Conservation (phyloP, 2,888 invertebrate species). For the Exocentrus adspersus region DNA sequence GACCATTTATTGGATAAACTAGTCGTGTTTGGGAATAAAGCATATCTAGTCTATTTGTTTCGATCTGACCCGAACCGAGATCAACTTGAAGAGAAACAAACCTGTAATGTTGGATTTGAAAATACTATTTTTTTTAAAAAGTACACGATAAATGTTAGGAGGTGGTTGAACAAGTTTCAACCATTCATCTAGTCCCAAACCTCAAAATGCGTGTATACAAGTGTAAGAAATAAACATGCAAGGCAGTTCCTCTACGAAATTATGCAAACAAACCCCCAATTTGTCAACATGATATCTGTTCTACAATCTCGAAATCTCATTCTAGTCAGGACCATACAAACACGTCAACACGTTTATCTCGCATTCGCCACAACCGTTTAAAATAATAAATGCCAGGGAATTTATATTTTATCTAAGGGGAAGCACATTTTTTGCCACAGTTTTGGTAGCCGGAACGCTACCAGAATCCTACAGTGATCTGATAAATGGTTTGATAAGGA, state of each 20-base stretch:
- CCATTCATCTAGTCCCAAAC: no score
- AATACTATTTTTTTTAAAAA: no score
- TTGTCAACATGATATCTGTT: slow-evolving; percentile 22
- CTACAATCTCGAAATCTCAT: slow-evolving; percentile 16
- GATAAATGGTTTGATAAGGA: not conserved
- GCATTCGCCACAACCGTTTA: not conserved
- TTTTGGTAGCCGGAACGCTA: not conserved
- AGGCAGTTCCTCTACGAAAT: not conserved
- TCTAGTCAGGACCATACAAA: slow-evolving; percentile 5
- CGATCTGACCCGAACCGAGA: no score
- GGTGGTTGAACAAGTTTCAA: no score
- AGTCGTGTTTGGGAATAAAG: no score
- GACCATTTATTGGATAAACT: no score
- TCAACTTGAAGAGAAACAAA: no score
- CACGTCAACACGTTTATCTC: not conserved
- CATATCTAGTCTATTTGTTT: no score
- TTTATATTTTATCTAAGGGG: not conserved
- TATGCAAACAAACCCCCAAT: slow-evolving; percentile 14
- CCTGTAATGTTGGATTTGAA: no score
- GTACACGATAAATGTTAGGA: no score
- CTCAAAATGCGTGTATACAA: not conserved
- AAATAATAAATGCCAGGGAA: not conserved
- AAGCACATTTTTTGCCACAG: not conserved
- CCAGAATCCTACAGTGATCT: not conserved
- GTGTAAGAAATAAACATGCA: not conserved